Evolutionary conservation across 2,888 invertebrate genomes (phyloP).

Genomic region (Poecilobothrus nobilitatus): DNA sequence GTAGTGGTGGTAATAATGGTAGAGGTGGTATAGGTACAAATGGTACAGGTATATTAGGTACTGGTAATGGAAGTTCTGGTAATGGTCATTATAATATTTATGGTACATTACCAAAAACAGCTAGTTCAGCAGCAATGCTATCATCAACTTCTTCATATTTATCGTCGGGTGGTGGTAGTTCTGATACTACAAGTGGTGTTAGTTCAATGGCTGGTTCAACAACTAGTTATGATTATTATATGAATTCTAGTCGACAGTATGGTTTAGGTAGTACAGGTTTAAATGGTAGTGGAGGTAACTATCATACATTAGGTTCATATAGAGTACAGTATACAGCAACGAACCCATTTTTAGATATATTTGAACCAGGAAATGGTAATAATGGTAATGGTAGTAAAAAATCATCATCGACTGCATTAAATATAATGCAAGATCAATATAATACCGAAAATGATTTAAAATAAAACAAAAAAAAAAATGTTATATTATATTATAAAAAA

Average conservation of each 20-base stretch:
- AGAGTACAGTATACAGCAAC: constrained; percentile 45
- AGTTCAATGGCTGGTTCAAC: constrained; percentile 42
- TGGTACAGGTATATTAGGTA: constrained; percentile 17
- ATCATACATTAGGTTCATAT: constrained; percentile 43
- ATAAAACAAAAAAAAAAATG: constrained; percentile 24
- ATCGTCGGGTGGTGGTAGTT: constrained; percentile 25
- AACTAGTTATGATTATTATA: constrained; percentile 42
- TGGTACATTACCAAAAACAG: constrained; percentile 41
- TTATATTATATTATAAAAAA: not conserved
- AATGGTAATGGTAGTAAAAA: constrained; percentile 16
- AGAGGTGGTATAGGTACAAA: constrained; percentile 9
- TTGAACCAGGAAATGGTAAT: constrained; percentile 33
- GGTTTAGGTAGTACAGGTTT: constrained; percentile 13
- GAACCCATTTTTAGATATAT: constrained; percentile 44
- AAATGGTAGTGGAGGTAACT: constrained; percentile 32
- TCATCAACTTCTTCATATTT: constrained; percentile 30
- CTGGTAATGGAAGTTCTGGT: constrained; percentile 28
- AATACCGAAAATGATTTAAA: constrained; percentile 43
- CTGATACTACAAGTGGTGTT: constrained; percentile 37
- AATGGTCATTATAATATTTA: constrained; percentile 38
- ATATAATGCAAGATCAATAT: constrained; percentile 31
- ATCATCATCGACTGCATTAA: not conserved
- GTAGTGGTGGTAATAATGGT: constrained; percentile 18
- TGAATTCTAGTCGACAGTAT: constrained; percentile 25
- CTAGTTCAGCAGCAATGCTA: constrained; percentile 26